Conservation (phyloP, 1,140 invertebrate genomes). For the Habropoda laboriosa region DNA sequence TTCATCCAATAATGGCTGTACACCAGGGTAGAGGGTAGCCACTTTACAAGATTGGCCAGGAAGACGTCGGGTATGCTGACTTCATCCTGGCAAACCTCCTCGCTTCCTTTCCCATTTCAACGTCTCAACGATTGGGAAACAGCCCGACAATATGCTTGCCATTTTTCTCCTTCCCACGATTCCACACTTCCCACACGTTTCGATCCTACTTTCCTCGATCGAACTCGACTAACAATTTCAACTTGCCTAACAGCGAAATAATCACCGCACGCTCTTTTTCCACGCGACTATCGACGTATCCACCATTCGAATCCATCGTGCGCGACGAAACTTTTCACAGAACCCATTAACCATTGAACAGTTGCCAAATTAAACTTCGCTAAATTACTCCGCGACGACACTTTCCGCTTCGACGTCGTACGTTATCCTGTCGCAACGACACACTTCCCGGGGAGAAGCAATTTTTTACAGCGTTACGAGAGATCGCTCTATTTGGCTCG, state of each 20-base stretch:
- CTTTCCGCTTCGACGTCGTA: not conserved
- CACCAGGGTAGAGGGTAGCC: not conserved
- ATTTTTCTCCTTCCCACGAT: constrained; percentile 40
- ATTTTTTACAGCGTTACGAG: not conserved
- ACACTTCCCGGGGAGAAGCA: not conserved
- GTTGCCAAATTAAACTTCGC: constrained; percentile 2
- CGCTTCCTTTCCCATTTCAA: not conserved
- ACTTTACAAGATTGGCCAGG: constrained; percentile 24
- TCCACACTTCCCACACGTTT: not conserved
- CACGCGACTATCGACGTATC: not conserved
- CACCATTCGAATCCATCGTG: too few relatives aligned
- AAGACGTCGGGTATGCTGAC: not conserved
- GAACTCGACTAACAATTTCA: not conserved
- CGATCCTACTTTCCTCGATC: not conserved
- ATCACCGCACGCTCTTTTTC: not conserved
- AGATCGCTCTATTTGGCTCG: not conserved
- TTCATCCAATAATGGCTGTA: constrained; percentile 5
- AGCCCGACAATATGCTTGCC: constrained; percentile 27
- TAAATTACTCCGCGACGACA: not conserved
- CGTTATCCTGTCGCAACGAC: not conserved
- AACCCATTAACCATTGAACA: not conserved
- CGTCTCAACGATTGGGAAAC: constrained; percentile 23
- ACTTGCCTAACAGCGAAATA: not conserved
- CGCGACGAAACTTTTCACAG: not conserved
- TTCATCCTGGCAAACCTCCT: constrained; percentile 16